phyloP scores from a whole-genome alignment of 2,888 invertebrate genomes.

The Cryptosula pallasiana region DNA sequence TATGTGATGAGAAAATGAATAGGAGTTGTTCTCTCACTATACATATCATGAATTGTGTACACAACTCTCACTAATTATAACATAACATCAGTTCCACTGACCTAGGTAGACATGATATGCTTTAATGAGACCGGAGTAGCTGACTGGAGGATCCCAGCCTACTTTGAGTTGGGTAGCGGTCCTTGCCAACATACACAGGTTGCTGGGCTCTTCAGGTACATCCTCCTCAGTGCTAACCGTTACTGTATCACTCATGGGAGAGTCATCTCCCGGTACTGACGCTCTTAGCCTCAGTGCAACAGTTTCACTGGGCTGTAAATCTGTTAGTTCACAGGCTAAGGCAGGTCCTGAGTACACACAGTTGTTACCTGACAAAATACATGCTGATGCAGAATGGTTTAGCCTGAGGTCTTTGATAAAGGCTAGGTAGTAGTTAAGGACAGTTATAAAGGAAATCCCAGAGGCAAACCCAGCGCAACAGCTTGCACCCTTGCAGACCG shows the following conservation, averaged over 20 bases:
- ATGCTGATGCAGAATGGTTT: too few relatives aligned
- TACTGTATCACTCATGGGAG: conserved; percentile 41
- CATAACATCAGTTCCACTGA: too few relatives aligned
- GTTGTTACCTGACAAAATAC: conserved; percentile 36
- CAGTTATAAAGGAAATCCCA: too few relatives aligned
- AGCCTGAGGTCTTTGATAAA: too few relatives aligned
- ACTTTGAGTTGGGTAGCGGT: conserved; percentile 50
- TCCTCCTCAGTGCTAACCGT: conserved; percentile 41
- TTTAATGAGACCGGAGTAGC: conserved; percentile 40
- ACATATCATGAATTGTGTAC: too few relatives aligned
- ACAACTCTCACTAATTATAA: too few relatives aligned
- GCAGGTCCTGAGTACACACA: conserved; percentile 43
- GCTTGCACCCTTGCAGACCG: too few relatives aligned
- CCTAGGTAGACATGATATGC: conserved; percentile 47
- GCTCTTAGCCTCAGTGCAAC: conserved; percentile 42
- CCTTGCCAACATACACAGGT: conserved; percentile 41
- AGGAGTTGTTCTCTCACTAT: too few relatives aligned
- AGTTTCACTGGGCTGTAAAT: conserved; percentile 37
- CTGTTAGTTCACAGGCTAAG: conserved; percentile 33
- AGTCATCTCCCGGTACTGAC: conserved; percentile 46
- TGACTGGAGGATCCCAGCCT: conserved; percentile 48
- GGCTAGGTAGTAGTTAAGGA: too few relatives aligned
- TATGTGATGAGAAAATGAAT: too few relatives aligned
- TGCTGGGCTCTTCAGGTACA: conserved; percentile 44
- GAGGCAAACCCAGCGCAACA: too few relatives aligned